Percentiles rank a stretch among this genome's conserved stretches.
Conservation (phyloP, 2,797 vertebrate species). For the Hemibagrus guttatus region DNA sequence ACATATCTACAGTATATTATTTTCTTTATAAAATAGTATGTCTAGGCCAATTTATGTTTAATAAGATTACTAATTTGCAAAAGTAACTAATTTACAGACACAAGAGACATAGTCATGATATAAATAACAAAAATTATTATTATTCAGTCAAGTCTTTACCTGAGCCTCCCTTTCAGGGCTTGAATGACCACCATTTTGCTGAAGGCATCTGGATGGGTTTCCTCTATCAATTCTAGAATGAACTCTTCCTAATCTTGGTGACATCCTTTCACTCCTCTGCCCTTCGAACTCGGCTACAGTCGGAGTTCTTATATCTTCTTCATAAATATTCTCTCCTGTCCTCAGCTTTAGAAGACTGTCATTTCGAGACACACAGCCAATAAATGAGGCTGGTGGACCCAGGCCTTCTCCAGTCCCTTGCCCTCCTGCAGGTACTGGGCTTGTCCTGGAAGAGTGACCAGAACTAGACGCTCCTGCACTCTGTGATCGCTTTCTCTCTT, state of each 20-base stretch:
- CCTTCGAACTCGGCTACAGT: conserved; percentile 41
- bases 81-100: neutral
- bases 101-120: neutral
- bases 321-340: conserved; percentile 53
- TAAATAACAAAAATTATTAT: neutral
- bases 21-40: neutral
- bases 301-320: conserved; percentile 22
- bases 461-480: conserved; percentile 85
- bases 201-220: conserved; percentile 42
- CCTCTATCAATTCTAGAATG: conserved; percentile 56
- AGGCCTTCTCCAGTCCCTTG: conserved; percentile 39
- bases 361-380: conserved; percentile 31
- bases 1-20: neutral
- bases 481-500: conserved; percentile 85
- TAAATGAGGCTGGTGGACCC: conserved; percentile 58
- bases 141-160: conserved; percentile 61
- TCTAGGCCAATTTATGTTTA: neutral
- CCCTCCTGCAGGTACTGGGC: conserved; percentile 53
- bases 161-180: conserved; percentile 65
- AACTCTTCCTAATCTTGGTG: conserved; percentile 51
- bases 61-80: neutral
- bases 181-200: conserved; percentile 51
- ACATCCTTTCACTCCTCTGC: conserved; percentile 44
- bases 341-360: conserved; percentile 50
- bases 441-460: conserved; percentile 59